phyloP scores from a whole-genome alignment of 2,888 invertebrate genomes.

The Hirtodrosophila cameraria region DNA sequence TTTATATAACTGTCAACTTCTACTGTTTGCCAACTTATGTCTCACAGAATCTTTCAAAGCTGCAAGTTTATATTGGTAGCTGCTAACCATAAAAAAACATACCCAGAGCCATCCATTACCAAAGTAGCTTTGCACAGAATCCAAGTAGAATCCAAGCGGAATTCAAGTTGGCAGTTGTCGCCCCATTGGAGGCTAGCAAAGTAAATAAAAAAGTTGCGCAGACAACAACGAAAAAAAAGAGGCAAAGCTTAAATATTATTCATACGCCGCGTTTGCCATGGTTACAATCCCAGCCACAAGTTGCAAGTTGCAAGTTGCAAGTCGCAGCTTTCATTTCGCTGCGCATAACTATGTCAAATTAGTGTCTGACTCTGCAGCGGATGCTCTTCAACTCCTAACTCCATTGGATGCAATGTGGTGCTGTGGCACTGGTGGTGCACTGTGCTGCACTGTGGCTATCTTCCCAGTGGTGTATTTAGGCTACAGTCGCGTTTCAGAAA shows the following conservation, averaged over 20 bases:
- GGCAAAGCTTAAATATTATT: conserved; percentile 67
- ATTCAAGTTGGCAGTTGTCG: conserved; percentile 29
- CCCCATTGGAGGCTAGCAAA: conserved; percentile 23
- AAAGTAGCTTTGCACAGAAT: conserved; percentile 15
- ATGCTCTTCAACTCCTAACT: conserved; percentile 36
- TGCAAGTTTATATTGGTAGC: too few relatives aligned
- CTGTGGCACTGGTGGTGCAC: neutral
- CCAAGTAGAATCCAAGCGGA: conserved; percentile 2
- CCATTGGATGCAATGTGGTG: conserved; percentile 20
- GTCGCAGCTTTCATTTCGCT: conserved; percentile 70
- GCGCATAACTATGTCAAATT: conserved; percentile 79
- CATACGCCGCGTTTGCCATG: conserved; percentile 67
- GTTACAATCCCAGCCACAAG: conserved; percentile 37
- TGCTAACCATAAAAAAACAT: too few relatives aligned
- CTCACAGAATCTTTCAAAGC: too few relatives aligned
- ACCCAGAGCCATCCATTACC: too few relatives aligned
- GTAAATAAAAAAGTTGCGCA: conserved; percentile 4
- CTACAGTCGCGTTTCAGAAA: conserved; percentile 27
- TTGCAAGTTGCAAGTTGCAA: conserved; percentile 27
- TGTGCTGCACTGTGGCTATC: conserved; percentile 45
- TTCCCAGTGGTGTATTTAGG: conserved; percentile 69
- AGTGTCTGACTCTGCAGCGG: conserved; percentile 61
- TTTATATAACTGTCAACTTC: too few relatives aligned
- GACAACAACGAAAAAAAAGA: conserved; percentile 8
- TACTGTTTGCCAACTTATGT: too few relatives aligned